Percentiles rank a stretch among this genome's conserved stretches.
These are phyloP conservation scores for Sesia bembeciformis DNA, from an alignment of 2,888 invertebrate genomes.

Conservation along the genomic window DNA sequence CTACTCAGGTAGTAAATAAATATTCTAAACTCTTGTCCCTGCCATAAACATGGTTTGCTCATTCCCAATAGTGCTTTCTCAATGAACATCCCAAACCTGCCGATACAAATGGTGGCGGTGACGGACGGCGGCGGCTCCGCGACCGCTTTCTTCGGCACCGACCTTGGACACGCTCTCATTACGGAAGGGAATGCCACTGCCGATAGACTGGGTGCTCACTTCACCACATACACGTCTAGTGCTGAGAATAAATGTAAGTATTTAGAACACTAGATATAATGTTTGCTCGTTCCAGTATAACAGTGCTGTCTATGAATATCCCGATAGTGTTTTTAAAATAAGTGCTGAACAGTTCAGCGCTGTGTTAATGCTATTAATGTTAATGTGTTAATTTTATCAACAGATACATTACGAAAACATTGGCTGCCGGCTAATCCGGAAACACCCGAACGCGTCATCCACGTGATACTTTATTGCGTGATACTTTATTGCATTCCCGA, in stretches of 20 bases:
- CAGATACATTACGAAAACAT: too few species aligned
- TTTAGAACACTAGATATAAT: neutral
- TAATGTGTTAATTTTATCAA: too few species aligned
- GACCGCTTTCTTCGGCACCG: slow-evolving; percentile 91
- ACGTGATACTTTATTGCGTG: too few species aligned
- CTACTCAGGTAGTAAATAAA: too few species aligned
- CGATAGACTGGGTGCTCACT: slow-evolving; percentile 91
- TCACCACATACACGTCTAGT: slow-evolving; percentile 90
- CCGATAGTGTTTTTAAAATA: neutral
- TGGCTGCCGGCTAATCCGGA: too few species aligned
- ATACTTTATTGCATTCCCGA: too few species aligned
- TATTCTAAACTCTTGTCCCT: too few species aligned
- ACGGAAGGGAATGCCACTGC: slow-evolving; percentile 95
- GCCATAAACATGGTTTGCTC: neutral
- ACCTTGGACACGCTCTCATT: slow-evolving; percentile 90
- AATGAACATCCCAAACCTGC: slow-evolving; percentile 92
- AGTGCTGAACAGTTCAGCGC: too few species aligned
- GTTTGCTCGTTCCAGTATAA: neutral
- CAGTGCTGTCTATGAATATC: neutral
- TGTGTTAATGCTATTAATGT: too few species aligned
- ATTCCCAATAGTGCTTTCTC: slow-evolving; percentile 85
- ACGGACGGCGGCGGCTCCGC: slow-evolving; percentile 87
- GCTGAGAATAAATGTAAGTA: slow-evolving; percentile 89
- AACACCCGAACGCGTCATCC: too few species aligned
- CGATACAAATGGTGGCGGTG: slow-evolving; percentile 94